Evolutionary conservation across 2,113 vertebrate genomes (phyloP).

Genomic region (Percopsis transmontana): DNA sequence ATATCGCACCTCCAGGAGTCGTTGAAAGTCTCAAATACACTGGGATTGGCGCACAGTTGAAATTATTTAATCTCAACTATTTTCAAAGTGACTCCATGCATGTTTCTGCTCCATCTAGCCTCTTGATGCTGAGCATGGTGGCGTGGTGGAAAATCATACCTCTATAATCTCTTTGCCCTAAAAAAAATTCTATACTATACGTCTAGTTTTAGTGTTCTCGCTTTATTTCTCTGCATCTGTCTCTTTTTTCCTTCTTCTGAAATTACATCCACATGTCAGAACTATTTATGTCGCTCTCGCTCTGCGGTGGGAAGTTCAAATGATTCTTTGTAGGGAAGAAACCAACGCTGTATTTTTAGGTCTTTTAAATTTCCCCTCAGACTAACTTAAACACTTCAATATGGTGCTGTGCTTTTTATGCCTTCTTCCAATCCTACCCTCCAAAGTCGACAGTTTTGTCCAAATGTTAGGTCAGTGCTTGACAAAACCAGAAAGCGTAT

Average conservation of each 20-base stretch:
- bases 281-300: conserved; percentile 80
- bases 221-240: conserved; percentile 79
- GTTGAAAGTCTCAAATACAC: conserved; percentile 46
- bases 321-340: conserved; percentile 84
- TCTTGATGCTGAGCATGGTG: conserved; percentile 43
- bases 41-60: conserved; percentile 50
- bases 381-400: conserved; percentile 73
- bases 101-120: conserved; percentile 67
- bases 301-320: conserved; percentile 89
- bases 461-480: conserved; percentile 49
- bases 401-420: conserved; percentile 62
- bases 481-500: conserved; percentile 28
- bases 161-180: conserved; percentile 65
- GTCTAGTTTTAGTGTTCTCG: conserved; percentile 18
- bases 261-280: conserved; percentile 96
- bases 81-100: conserved; percentile 53
- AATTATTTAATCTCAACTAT: conserved; percentile 59
- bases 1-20: conserved; percentile 75
- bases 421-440: conserved; percentile 47
- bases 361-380: conserved; percentile 77
- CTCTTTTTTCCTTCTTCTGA: conserved; percentile 66
- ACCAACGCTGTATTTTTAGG: conserved; percentile 88
- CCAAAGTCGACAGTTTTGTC: conserved; percentile 19
- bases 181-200: conserved; percentile 62
- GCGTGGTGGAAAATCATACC: conserved; percentile 71